These are phyloP conservation scores for Malurus cyaneus DNA, from an alignment of 2,113 vertebrate genomes.

Conservation along the genomic window DNA sequence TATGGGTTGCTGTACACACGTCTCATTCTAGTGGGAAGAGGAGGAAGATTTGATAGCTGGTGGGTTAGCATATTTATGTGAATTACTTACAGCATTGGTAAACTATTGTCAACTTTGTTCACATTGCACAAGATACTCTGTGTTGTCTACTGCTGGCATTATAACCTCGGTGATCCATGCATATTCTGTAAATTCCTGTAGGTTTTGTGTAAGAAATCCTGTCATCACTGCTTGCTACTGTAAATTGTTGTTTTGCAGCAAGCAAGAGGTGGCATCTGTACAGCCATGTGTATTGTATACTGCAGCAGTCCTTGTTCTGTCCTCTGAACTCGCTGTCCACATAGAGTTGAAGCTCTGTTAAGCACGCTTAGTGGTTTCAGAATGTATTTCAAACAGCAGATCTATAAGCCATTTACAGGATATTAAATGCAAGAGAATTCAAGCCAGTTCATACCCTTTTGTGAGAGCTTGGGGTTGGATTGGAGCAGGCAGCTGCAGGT, in stretches of 20 bases:
- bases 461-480: not conserved
- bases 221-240: slow-evolving; percentile 40
- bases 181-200: slow-evolving; percentile 48
- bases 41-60: not conserved
- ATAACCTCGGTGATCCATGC: slow-evolving; percentile 21
- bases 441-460: not conserved
- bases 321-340: slow-evolving; percentile 28
- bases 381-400: slow-evolving; percentile 25
- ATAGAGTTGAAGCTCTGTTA: slow-evolving; percentile 27
- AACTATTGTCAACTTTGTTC: slow-evolving; percentile 54
- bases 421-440: not conserved
- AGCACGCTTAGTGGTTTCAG: slow-evolving; percentile 46
- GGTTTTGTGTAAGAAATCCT: slow-evolving; percentile 47
- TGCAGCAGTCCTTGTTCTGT: slow-evolving; percentile 24
- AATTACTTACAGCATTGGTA: slow-evolving; percentile 49
- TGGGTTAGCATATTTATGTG: slow-evolving; percentile 30
- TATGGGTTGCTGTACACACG: not conserved
- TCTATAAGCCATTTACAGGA: slow-evolving; percentile 27
- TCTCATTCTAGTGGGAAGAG: slow-evolving; percentile 20
- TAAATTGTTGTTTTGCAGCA: slow-evolving; percentile 54
- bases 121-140: slow-evolving; percentile 46
- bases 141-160: slow-evolving; percentile 46
- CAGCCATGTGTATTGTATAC: slow-evolving; percentile 45
- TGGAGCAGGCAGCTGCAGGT: not conserved
- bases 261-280: slow-evolving; percentile 49